Base-by-base conservation (phyloP, 2,888 invertebrate genomes). In the Pristionchus mayeri region DNA sequence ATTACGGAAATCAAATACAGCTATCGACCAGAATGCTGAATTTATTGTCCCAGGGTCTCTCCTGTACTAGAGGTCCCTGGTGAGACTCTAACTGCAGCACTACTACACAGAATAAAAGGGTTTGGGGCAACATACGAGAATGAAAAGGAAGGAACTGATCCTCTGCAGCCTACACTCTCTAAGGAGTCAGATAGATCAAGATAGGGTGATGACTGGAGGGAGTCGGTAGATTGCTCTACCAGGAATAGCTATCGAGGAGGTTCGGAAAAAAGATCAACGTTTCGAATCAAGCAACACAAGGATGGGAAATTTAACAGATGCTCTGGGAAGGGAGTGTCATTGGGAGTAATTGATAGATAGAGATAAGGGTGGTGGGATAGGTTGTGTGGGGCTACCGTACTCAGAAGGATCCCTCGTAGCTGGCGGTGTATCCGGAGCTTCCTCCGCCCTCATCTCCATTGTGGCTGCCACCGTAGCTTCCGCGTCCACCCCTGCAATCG, bases 401-500 rank as follows among this genome's bases (percentile, higher is more conserved):
- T 80, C 57, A 82, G 48, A 48, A 63, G 27, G 52, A 4, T 16
- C 63, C 63, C 21, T 82, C 81, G 16, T 82, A 82, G 48, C 81
- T 82, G n/a, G 63, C 81, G 0, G 7, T 18, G 24, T 82, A 82
- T 85, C 87, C 83, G 63, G 86, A 67, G 18, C 63, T 57, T 30
- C 85, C 34, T 6, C 40, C 50, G n/a, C 50, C 67, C n/a, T 34
- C 44, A 44, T 54, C 67, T 6, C 24, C 21, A 34, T 71, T 75
- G 57, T 75, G 67, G 2, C 86, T 76, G 48, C 78, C 52, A 30
- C 86, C 84, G 40, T 83, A 76, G 1, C 82, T 13, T 40, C 86
- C 85, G 16, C 80, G 44, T 2, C 76, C 76, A 9, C 76, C 76
- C 34, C 34, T 85, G 85, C 78, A 86, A 87, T 82, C 4, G 18